Evolutionary conservation across 2,888 invertebrate species (phyloP).

Genomic region (Ephialtes manifestator): DNA sequence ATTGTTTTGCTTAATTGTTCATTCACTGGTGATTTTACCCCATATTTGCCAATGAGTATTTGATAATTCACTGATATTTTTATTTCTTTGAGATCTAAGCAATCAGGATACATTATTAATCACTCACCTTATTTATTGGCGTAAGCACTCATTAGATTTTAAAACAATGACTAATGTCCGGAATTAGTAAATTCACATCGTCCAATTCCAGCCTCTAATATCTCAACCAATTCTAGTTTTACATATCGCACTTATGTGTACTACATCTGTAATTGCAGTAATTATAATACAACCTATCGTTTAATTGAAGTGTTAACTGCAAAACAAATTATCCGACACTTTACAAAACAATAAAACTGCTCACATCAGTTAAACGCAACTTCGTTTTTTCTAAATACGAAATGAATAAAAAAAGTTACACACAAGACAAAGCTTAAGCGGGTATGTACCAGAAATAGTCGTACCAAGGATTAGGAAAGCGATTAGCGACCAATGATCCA

Average conservation of each 20-base stretch:
- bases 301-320: neutral
- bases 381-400: neutral
- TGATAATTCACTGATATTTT: too few species aligned
- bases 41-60: too few species aligned
- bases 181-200: neutral
- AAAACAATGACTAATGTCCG: neutral
- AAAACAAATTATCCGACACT: too few species aligned
- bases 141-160: too few species aligned
- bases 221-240: neutral
- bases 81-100: too few species aligned
- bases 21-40: too few species aligned
- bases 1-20: too few species aligned
- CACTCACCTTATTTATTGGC: too few species aligned
- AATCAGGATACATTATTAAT: too few species aligned
- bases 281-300: neutral
- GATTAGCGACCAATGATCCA: conserved; percentile 40
- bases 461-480: conserved; percentile 22
- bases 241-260: neutral
- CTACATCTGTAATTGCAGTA: neutral
- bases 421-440: neutral
- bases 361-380: neutral
- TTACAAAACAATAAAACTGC: neutral
- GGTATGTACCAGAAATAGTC: neutral
- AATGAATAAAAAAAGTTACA: neutral
- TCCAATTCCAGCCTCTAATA: neutral